phyloP scores from a whole-genome alignment of 2,113 vertebrate species.

The Bombycilla garrulus region DNA sequence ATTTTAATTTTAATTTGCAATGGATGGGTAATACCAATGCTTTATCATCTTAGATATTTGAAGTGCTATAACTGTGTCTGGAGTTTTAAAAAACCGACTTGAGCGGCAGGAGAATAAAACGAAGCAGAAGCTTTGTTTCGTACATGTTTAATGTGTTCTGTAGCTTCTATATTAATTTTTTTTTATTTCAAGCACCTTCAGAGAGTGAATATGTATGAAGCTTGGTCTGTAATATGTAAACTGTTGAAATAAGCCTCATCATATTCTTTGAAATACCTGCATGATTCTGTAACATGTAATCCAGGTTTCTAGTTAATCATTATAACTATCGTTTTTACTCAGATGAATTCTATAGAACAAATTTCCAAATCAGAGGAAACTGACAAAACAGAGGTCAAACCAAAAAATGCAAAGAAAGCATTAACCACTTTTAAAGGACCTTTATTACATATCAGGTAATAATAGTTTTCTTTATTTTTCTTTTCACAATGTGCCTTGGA shows the following conservation, averaged over 20 bases:
- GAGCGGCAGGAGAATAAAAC: background rate
- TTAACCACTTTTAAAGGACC: slow-evolving; percentile 89
- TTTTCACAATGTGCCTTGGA: background rate
- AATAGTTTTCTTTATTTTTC: background rate
- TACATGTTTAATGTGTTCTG: background rate
- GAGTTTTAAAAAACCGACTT: background rate
- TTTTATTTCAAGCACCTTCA: background rate
- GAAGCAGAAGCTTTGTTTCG: background rate
- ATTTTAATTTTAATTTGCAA: background rate
- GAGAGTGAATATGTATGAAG: background rate
- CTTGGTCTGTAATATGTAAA: background rate
- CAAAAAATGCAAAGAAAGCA: slow-evolving; percentile 84
- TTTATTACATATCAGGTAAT: slow-evolving; percentile 92
- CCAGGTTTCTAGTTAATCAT: slow-evolving; percentile 15
- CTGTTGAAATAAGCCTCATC: background rate
- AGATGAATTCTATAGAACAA: slow-evolving; percentile 86
- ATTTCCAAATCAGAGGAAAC: slow-evolving; percentile 82
- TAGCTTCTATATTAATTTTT: background rate
- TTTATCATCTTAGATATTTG: background rate
- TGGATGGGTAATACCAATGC: background rate
- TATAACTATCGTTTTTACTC: slow-evolving; percentile 63
- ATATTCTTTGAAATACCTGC: background rate
- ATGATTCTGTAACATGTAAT: background rate
- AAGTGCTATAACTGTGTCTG: background rate
- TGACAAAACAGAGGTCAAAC: slow-evolving; percentile 83